A percentile compares a stretch with the other conserved stretches of the same genome.
Evolutionary conservation across 2,113 vertebrate genomes (phyloP).

Genomic region (Anarrhichthys ocellatus): DNA sequence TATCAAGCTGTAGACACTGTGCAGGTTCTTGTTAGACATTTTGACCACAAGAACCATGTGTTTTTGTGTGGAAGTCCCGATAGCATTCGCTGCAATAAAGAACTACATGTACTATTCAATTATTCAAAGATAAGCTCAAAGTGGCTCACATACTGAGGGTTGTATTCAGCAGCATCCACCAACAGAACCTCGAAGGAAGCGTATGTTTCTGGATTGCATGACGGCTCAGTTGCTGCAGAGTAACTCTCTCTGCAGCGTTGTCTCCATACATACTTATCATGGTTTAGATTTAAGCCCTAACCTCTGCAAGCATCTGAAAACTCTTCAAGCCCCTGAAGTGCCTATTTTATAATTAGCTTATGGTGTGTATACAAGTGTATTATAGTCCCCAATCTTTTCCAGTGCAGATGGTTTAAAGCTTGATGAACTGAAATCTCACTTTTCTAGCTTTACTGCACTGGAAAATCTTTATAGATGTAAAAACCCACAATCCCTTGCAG

Average conservation of each 20-base stretch:
- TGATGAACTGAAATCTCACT: slow-evolving; percentile 83
- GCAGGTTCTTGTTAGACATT: background rate
- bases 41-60: background rate
- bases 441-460: slow-evolving; percentile 80
- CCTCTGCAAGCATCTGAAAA: slow-evolving; percentile 69
- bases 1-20: background rate
- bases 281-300: slow-evolving; percentile 64
- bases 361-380: slow-evolving; percentile 72
- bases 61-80: background rate
- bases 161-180: background rate
- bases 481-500: slow-evolving; percentile 86
- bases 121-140: background rate
- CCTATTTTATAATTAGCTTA: slow-evolving; percentile 80
- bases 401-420: slow-evolving; percentile 84
- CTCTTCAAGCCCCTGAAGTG: slow-evolving; percentile 70
- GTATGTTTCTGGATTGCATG: background rate
- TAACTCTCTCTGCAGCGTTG: background rate
- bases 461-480: slow-evolving; percentile 84
- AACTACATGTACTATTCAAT: background rate
- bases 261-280: slow-evolving; percentile 35
- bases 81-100: background rate
- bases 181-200: background rate
- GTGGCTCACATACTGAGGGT: background rate
- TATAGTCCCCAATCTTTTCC: slow-evolving; percentile 74
- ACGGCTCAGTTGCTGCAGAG: background rate